Percentiles rank a stretch among this genome's conserved stretches.
These are phyloP conservation scores for Caenorhabditis parvicauda DNA, from an alignment of 2,888 invertebrate species.

Conservation along the genomic window DNA sequence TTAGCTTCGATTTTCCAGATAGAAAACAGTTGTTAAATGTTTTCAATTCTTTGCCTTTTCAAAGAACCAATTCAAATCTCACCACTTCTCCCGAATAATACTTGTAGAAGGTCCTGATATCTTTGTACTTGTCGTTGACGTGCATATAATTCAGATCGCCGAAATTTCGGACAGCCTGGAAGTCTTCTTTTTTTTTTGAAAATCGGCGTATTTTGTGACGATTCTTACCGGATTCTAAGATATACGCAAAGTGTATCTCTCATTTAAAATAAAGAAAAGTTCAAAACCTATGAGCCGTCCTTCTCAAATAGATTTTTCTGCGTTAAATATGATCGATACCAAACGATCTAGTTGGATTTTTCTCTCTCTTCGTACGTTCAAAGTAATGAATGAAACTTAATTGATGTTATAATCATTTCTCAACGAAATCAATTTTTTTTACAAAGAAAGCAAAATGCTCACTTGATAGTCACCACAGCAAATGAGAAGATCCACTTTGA, in stretches of 20 bases:
- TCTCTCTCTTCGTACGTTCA: too few species aligned
- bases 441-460: too few species aligned
- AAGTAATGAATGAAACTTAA: too few species aligned
- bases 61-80: neutral
- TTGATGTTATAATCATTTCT: too few species aligned
- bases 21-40: neutral
- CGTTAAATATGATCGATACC: too few species aligned
- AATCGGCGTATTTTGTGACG: too few species aligned
- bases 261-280: neutral
- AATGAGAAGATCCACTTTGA: conserved; percentile 84
- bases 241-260: too few species aligned
- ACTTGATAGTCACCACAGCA: conserved; percentile 90
- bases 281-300: neutral
- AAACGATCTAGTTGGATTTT: too few species aligned
- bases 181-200: neutral
- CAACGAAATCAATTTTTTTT: too few species aligned
- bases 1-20: neutral
- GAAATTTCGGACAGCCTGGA: conserved; percentile 84
- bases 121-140: conserved; percentile 84
- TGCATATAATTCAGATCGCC: conserved; percentile 89
- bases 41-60: conserved; percentile 7
- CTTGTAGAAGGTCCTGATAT: conserved; percentile 90
- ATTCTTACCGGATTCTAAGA: too few species aligned
- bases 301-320: too few species aligned
- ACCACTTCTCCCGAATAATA: conserved; percentile 67